phyloP scores from a whole-genome alignment of 1,140 invertebrate genomes.

The Lucilia cuprina region DNA sequence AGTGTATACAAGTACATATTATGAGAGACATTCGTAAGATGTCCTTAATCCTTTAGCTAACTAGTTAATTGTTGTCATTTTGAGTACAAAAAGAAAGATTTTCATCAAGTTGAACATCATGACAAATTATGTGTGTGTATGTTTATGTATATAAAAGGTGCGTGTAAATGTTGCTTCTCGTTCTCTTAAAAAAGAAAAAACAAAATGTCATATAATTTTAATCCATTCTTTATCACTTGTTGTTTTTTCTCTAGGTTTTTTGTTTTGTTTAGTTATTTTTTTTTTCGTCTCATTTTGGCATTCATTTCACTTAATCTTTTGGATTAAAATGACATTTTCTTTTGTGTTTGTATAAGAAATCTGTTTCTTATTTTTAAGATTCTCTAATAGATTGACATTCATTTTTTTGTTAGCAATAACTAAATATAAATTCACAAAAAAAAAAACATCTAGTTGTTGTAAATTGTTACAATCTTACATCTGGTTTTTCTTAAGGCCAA shows the following conservation, averaged over 20 bases:
- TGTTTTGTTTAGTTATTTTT: background rate
- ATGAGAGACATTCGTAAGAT: background rate
- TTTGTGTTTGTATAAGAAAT: background rate
- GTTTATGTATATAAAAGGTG: background rate
- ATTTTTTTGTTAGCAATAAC: background rate
- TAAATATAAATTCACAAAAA: background rate
- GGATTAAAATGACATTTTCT: background rate
- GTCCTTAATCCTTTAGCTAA: conserved; percentile 16
- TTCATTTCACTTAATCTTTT: conserved; percentile 1
- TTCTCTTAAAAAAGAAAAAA: background rate
- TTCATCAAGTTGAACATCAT: background rate
- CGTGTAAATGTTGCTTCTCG: background rate
- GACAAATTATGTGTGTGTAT: background rate
- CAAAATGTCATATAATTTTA: background rate
- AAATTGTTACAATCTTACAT: too few relatives aligned
- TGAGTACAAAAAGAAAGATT: background rate
- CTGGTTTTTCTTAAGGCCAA: background rate
- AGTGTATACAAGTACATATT: background rate
- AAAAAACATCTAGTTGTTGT: background rate
- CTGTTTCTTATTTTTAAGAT: background rate
- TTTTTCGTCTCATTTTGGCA: background rate
- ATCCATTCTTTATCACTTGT: conserved; percentile 14
- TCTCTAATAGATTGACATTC: background rate
- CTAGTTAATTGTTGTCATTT: conserved; percentile 7
- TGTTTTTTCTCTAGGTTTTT: background rate